phyloP scores from a whole-genome alignment of 2,888 invertebrate species.

The Pterostichus madidus region DNA sequence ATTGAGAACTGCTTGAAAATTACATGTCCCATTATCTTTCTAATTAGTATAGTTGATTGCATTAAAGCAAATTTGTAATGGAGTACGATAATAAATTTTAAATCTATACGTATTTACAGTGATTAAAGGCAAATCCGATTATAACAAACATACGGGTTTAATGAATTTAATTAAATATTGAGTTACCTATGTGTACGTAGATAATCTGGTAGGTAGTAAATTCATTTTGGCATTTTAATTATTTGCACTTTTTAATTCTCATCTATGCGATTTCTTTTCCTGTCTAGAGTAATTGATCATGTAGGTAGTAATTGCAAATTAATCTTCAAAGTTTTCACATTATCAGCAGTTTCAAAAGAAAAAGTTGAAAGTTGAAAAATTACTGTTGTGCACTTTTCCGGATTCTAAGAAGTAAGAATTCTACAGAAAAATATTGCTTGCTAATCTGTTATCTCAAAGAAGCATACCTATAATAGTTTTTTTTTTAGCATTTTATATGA shows the following conservation, averaged over 20 bases:
- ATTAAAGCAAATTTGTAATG: conserved; percentile 22
- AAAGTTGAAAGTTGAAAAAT: too few species aligned
- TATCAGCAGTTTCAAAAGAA: conserved; percentile 16
- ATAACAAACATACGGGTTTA: conserved; percentile 25
- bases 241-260: too few species aligned
- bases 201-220: too few species aligned
- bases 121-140: conserved; percentile 13
- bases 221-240: too few species aligned
- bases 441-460: too few species aligned
- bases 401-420: too few species aligned
- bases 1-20: conserved; percentile 35
- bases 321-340: neutral
- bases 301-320: neutral
- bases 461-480: too few species aligned
- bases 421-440: too few species aligned
- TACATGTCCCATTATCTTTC: conserved; percentile 25
- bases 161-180: conserved; percentile 16
- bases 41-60: conserved; percentile 21
- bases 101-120: conserved; percentile 12
- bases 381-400: too few species aligned
- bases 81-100: conserved; percentile 19
- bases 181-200: neutral
- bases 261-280: too few species aligned
- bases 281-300: neutral
- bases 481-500: too few species aligned